Conservation (phyloP, 2,113 vertebrate genomes). For the Nicator chloris region DNA sequence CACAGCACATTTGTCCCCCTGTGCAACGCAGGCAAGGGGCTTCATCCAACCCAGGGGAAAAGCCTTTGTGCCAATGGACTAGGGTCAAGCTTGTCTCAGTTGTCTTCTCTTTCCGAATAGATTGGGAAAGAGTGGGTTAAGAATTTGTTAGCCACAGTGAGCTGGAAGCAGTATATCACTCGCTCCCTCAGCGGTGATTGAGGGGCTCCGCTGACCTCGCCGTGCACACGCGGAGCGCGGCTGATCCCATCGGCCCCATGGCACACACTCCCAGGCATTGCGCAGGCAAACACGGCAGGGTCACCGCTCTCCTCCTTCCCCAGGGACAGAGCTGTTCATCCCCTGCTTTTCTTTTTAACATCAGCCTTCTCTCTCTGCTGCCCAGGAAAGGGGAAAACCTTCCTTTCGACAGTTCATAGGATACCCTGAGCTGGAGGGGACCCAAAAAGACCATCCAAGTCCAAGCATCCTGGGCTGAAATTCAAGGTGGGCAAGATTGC, state of each 20-base stretch:
- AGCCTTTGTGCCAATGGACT: neutral
- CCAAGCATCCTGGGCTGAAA: neutral
- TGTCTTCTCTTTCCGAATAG: neutral
- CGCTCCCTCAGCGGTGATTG: neutral
- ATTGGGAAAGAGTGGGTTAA: neutral
- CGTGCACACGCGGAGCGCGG: neutral
- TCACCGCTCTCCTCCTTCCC: neutral
- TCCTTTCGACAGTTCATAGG: neutral
- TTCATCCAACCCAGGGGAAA: neutral
- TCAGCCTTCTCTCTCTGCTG: neutral
- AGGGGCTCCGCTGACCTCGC: neutral
- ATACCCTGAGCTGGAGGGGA: neutral
- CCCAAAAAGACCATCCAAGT: accelerated
- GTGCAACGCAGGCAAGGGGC: accelerated
- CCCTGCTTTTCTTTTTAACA: neutral
- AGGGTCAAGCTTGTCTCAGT: neutral
- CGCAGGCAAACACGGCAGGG: neutral
- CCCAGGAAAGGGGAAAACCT: neutral
- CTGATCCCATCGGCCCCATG: neutral
- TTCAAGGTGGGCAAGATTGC: neutral
- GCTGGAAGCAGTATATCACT: slow-evolving; percentile 23
- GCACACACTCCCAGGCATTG: neutral
- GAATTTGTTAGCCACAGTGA: neutral
- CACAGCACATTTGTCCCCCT: accelerated
- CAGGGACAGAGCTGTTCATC: neutral